Evolutionary conservation across 2,888 invertebrate species (phyloP), one percentile per base, ranked within the genome.

Genomic region (Heliconius charithonia): DNA sequence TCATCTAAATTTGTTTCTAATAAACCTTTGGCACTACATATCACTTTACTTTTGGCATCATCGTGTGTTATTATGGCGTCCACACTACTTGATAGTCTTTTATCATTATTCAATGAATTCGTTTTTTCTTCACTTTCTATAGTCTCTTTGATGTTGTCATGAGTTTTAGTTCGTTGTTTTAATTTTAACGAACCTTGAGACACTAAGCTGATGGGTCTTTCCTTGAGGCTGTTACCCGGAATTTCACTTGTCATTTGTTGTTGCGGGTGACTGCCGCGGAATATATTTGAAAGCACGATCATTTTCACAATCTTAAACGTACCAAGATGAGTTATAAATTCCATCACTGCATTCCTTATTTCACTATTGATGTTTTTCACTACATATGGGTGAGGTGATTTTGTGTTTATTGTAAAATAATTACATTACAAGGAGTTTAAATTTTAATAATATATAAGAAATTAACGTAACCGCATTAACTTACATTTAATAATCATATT

Each of bases 1-100:
- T 94, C 95, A 85, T 95, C 95, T 89, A 95, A 89, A 91, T 95
- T 94, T 84, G 95, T 95, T 90, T 95, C 95, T 93, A 95, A 90
- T 89, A 95, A 91, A 91, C 95, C 95, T 94, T 95, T 95, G 94
- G 95, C 93, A 94, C 94, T 95, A 86, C 93, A 91, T 92, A 94
- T 93, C 91, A 95, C 95, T 92, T 92, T 93, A 87, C 89, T 90
- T 89, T 91, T 91, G 87, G 88, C 86, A 87, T 94, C 92, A 84
- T 89, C 91, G 82, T 88, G 90, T 79, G 87, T 87, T 79, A 90
- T 86, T 81, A 94, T 91, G 76, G 93, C 90, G 83, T 94, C 94
- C 69, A 93, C 92, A 87, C 95, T 94, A 82, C 86, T 92, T 37
- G 94, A 94, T 62, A 93, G 89, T 85, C 93, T 88, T 86, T 91